These are phyloP conservation scores for Pygocentrus nattereri DNA, from an alignment of 2,797 vertebrate species.

Conservation along the genomic window DNA sequence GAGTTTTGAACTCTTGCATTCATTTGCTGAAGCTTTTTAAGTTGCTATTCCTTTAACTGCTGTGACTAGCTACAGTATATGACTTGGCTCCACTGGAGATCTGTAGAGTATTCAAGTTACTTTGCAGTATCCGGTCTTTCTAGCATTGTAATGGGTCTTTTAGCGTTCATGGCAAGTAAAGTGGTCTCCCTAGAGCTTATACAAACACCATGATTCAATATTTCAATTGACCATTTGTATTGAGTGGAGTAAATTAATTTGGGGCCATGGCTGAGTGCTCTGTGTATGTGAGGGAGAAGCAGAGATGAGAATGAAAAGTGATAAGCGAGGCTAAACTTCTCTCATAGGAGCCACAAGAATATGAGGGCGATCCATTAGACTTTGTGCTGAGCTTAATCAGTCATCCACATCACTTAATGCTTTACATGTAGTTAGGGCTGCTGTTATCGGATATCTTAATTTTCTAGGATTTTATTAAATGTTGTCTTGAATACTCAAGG, in stretches of 20 bases:
- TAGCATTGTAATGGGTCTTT: constrained; percentile 15
- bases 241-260: constrained; percentile 78
- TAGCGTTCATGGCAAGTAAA: constrained; percentile 18
- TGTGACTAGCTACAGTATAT: not conserved
- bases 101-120: constrained; percentile 3
- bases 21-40: not conserved
- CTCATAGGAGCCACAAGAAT: constrained; percentile 15
- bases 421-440: not conserved
- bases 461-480: too few species aligned
- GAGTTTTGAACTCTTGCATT: not conserved
- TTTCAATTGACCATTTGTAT: constrained; percentile 57
- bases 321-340: constrained; percentile 58
- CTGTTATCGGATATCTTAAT: too few species aligned
- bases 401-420: not conserved
- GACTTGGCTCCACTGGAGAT: not conserved
- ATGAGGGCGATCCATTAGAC: not conserved
- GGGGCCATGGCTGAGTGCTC: constrained; percentile 62
- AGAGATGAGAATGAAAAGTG: constrained; percentile 55
- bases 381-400: not conserved
- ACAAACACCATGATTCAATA: constrained; percentile 69
- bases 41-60: too few species aligned
- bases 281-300: constrained; percentile 33
- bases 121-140: not conserved
- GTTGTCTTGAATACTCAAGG: too few species aligned
- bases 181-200: constrained; percentile 60